Conservation (phyloP, 1,140 invertebrate species). For the Papilio helenus region DNA sequence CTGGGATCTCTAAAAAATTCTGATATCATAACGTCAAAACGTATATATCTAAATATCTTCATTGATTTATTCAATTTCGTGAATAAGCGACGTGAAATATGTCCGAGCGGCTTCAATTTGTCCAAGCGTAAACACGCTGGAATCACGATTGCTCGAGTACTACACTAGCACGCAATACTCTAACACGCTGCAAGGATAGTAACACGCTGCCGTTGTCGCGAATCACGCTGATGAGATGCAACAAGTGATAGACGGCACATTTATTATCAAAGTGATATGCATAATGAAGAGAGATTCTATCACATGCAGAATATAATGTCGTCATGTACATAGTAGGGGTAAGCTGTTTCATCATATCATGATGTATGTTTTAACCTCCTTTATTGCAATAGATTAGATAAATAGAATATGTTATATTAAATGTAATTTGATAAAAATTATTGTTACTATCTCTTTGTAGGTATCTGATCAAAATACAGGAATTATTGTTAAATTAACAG, state of each 20-base stretch:
- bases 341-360: not conserved
- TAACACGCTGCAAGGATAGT: slow-evolving; percentile 1
- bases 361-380: not conserved
- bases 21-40: no score
- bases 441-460: not conserved
- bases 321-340: not conserved
- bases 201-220: not conserved
- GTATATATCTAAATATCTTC: no score
- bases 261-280: not conserved
- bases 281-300: not conserved
- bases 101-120: slow-evolving; percentile 4
- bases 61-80: not conserved
- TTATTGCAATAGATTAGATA: not conserved
- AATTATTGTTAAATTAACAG: not conserved
- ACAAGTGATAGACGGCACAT: slow-evolving; percentile 23
- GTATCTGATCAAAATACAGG: not conserved
- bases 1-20: no score
- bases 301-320: no score
- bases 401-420: not conserved
- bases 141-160: not conserved
- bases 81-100: not conserved
- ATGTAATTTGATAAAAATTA: not conserved
- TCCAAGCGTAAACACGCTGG: not conserved
- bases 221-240: slow-evolving; percentile 15
- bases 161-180: not conserved